Base-by-base conservation (phyloP, 2,888 invertebrate genomes). In the Pseudococcus longispinus region DNA sequence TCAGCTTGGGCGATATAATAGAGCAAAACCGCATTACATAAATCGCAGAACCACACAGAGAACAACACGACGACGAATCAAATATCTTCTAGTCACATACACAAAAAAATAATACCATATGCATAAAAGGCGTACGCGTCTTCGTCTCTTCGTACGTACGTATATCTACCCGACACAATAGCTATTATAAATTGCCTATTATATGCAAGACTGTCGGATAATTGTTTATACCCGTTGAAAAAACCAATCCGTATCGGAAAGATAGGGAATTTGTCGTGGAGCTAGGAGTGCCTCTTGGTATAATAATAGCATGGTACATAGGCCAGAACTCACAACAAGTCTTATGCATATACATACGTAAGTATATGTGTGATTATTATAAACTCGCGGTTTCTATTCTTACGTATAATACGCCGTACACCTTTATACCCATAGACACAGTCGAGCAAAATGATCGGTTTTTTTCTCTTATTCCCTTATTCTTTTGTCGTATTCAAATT, bases 1-100 rank as follows among this genome's bases (percentile, higher is more conserved):
- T 70, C 70, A 26, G 37, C 70, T 65, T 44, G 85, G 60, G 65
- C 85, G 65, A 85, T 65, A 85, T 85, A 85, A 85, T 85, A 42
- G 65, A 85, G 70, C 60, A 85, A 85, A 85, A 85, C 85, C 85
- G 85, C 85, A 85, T 85, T 85, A 85, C 85, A 85, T 70, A 85
- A 85, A 85, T 85, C 70, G 44, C 65, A 65, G 44, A 60, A 60
- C 51, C 51, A 84, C 32, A 84, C 32, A 29, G 32, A 55, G 51
- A 83, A 29, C 42, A 29, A 83, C 23, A 46, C 51, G 84, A 84
- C 83, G 83, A 51, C 42, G 70, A 65, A 85, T 60, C 85, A n/a
- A 29, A 83, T 83, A 51, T 20, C 42, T n/a, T 26, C 6, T 32
- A 29, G 65, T 20, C 32, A 13, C 65, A 15, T 23, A 37, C 4